phyloP scores from a whole-genome alignment of 2,797 vertebrate genomes.

The Labeo calbasu region DNA sequence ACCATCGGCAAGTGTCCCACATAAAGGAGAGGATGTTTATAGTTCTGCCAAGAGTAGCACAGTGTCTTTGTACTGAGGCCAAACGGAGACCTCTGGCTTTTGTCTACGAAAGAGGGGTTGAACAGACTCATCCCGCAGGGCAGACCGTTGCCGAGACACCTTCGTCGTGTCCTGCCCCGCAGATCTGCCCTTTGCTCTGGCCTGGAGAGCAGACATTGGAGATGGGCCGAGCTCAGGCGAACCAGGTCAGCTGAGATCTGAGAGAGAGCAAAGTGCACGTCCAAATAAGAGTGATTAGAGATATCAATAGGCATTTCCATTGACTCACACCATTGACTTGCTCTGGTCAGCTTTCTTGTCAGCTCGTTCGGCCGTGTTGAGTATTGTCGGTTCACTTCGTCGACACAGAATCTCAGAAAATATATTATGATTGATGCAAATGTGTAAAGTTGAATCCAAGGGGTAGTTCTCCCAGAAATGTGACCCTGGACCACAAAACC shows the following conservation, averaged over 20 bases:
- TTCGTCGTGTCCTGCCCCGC: slow-evolving; percentile 37
- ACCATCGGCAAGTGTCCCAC: slow-evolving; percentile 46
- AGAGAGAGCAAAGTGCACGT: slow-evolving; percentile 56
- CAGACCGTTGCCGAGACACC: slow-evolving; percentile 56
- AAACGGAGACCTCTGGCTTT: slow-evolving; percentile 58
- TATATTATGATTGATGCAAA: slow-evolving; percentile 13
- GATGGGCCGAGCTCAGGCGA: slow-evolving; percentile 21
- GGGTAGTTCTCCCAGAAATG: background rate
- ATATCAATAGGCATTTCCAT: slow-evolving; percentile 31
- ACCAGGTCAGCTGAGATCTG: slow-evolving; percentile 48
- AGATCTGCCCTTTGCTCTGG: slow-evolving; percentile 56
- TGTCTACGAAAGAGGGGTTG: slow-evolving; percentile 51
- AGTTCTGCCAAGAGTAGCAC: slow-evolving; percentile 56
- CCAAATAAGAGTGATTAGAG: slow-evolving; percentile 40
- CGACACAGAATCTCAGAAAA: background rate
- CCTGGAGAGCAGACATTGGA: slow-evolving; percentile 46
- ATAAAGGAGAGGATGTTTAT: slow-evolving; percentile 60
- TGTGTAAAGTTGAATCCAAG: background rate
- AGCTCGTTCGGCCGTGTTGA: slow-evolving; percentile 7
- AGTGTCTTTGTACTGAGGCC: slow-evolving; percentile 50
- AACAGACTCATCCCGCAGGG: slow-evolving; percentile 55
- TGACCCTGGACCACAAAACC: background rate
- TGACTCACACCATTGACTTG: slow-evolving; percentile 35
- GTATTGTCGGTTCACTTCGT: slow-evolving; percentile 22
- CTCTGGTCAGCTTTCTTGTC: slow-evolving; percentile 37